Evolutionary conservation across 2,797 vertebrate species (phyloP).

Genomic region (Poeciliopsis turneri): DNA sequence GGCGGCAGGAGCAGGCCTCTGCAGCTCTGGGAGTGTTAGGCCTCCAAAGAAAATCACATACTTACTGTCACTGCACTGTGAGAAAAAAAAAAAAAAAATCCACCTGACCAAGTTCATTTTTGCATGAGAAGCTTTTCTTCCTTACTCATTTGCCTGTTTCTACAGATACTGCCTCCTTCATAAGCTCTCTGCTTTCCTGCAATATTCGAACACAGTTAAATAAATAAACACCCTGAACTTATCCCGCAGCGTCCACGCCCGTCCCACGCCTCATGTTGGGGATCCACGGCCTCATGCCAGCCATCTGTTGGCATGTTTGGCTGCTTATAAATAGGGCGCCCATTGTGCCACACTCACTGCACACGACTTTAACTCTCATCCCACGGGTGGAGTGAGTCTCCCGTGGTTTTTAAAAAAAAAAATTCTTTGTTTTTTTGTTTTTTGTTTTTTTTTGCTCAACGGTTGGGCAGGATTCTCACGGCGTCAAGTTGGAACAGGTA

Average conservation of each 20-base stretch:
- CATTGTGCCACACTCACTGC: conserved; percentile 54
- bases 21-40: conserved; percentile 23
- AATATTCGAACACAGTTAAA: neutral
- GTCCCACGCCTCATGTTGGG: conserved; percentile 43
- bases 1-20: conserved; percentile 65
- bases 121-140: neutral
- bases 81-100: neutral
- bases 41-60: neutral
- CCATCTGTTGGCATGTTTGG: conserved; percentile 63
- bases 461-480: neutral
- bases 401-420: no score
- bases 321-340: conserved; percentile 68
- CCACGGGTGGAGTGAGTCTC: neutral
- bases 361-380: conserved; percentile 22
- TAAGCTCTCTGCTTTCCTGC: neutral
- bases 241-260: conserved; percentile 38
- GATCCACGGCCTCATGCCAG: conserved; percentile 54
- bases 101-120: neutral
- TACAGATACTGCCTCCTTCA: neutral
- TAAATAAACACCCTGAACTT: neutral
- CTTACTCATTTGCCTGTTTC: neutral
- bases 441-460: neutral
- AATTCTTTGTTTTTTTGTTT: no score
- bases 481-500: conserved; percentile 73
- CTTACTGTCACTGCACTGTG: neutral